A percentile compares a stretch with the other conserved stretches of the same genome.
phyloP scores from a whole-genome alignment of 2,888 invertebrate genomes.

The Hirtodrosophila cameraria region DNA sequence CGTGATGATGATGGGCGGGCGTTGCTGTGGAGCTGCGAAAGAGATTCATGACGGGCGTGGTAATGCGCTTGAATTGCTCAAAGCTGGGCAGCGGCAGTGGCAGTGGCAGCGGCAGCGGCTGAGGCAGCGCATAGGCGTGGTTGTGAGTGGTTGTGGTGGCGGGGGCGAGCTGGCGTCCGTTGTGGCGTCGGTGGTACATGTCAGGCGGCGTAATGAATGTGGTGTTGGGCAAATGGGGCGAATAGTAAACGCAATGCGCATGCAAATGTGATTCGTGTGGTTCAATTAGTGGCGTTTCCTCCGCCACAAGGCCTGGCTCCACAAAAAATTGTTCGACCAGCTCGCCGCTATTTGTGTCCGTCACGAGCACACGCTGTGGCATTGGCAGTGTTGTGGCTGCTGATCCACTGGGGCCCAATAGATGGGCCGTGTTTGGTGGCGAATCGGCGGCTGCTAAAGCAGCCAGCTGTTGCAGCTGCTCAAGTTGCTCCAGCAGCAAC shows the following conservation, averaged over 20 bases:
- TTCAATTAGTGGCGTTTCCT: conserved; percentile 51
- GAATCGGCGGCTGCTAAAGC: conserved; percentile 81
- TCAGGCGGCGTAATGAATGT: conserved; percentile 68
- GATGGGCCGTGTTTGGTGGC: conserved; percentile 71
- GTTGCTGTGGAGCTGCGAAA: conserved; percentile 79
- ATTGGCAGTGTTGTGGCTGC: conserved; percentile 51
- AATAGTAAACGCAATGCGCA: conserved; percentile 81
- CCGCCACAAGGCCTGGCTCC: conserved; percentile 73
- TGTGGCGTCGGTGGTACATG: conserved; percentile 70
- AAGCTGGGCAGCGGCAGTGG: conserved; percentile 71
- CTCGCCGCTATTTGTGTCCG: conserved; percentile 77
- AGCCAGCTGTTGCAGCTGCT: conserved; percentile 81
- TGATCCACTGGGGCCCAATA: conserved; percentile 28
- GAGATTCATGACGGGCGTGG: conserved; percentile 83
- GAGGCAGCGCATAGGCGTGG: conserved; percentile 55
- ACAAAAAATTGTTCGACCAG: conserved; percentile 76
- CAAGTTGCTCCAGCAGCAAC: conserved; percentile 80
- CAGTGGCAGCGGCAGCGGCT: conserved; percentile 56
- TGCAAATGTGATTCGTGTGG: conserved; percentile 67
- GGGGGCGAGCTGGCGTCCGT: conserved; percentile 73
- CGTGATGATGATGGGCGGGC: conserved; percentile 36
- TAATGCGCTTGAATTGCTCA: conserved; percentile 82
- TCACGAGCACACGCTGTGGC: conserved; percentile 77
- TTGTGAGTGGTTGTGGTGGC: conserved; percentile 41
- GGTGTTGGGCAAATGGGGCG: conserved; percentile 71